phyloP scores from a whole-genome alignment of 2,797 vertebrate species.

The Pogoniulus pusillus region DNA sequence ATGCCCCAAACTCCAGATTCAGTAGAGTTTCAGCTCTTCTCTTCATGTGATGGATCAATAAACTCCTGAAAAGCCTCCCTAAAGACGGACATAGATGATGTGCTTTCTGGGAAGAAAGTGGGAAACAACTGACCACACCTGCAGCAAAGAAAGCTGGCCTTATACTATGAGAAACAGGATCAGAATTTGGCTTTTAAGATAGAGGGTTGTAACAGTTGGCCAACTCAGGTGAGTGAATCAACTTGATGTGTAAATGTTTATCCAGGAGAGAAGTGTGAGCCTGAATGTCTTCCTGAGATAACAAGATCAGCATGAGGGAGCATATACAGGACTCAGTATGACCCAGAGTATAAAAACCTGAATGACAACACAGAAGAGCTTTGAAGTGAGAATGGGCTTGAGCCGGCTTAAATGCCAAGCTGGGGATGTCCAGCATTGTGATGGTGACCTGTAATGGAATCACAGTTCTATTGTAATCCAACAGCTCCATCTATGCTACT shows the following conservation, averaged over 20 bases:
- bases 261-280: neutral
- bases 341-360: neutral
- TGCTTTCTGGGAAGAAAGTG: neutral
- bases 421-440: neutral
- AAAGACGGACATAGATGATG: neutral
- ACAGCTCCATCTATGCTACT: neutral
- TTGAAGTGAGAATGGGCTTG: neutral
- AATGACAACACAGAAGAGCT: neutral
- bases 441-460: neutral
- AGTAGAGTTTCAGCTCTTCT: neutral
- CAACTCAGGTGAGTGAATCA: neutral
- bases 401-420: neutral
- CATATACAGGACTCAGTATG: neutral
- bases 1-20: neutral
- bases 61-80: neutral
- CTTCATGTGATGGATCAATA: neutral
- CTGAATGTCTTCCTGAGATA: neutral
- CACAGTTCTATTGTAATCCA: neutral
- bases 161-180: neutral
- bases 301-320: neutral
- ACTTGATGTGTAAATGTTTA: neutral
- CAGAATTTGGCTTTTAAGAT: neutral
- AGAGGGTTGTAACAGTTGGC: neutral
- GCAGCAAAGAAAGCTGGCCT: neutral
- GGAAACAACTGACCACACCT: neutral